Evolutionary conservation across 1,140 invertebrate genomes (phyloP).

Genomic region (Cotesia typhae): DNA sequence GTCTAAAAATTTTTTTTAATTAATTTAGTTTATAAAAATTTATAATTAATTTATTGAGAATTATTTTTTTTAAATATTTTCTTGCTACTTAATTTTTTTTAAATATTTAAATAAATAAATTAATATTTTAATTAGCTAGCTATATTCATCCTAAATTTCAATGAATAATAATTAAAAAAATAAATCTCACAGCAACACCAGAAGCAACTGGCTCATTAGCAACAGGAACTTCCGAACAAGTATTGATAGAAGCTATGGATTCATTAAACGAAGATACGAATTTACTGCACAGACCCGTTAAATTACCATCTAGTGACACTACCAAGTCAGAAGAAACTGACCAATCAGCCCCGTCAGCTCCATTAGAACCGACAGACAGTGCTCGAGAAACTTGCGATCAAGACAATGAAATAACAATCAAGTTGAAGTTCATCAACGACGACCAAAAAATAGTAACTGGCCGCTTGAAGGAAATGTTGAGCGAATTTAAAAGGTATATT

Average conservation of each 20-base stretch:
- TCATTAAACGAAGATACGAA: constrained; percentile 51
- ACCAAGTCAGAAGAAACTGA: neutral
- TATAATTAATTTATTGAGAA: no score
- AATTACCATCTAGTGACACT: constrained; percentile 33
- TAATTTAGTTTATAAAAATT: no score
- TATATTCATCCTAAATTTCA: no score
- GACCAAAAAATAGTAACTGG: constrained; percentile 83
- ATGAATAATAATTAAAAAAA: no score
- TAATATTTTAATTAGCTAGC: no score
- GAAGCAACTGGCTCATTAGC: constrained; percentile 36
- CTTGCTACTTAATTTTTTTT: no score
- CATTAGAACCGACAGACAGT: constrained; percentile 17
- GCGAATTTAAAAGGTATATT: constrained; percentile 82
- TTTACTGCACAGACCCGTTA: constrained; percentile 40
- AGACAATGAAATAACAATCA: constrained; percentile 73
- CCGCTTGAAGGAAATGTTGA: constrained; percentile 77
- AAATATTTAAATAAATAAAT: no score
- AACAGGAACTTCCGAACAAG: constrained; percentile 50
- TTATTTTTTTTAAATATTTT: no score
- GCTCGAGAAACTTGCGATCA: constrained; percentile 34
- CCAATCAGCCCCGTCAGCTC: neutral
- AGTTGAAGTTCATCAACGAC: constrained; percentile 88
- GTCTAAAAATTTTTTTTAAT: no score
- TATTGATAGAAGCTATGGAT: constrained; percentile 62
- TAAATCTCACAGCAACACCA: constrained; percentile 31